Base-by-base conservation (phyloP, 1,140 invertebrate genomes). In the Dolichoris vasculosae region DNA sequence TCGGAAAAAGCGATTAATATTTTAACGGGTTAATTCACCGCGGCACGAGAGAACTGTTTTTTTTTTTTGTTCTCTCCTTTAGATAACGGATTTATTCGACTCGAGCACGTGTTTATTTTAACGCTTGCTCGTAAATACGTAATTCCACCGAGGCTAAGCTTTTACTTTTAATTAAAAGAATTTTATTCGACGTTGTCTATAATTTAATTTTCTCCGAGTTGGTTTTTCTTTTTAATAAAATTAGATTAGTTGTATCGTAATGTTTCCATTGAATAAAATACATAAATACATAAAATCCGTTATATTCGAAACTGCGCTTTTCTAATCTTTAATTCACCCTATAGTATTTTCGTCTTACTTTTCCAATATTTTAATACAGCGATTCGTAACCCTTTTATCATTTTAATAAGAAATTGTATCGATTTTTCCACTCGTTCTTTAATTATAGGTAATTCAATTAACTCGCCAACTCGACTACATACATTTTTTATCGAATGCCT, bases 401-500 rank as follows among this genome's bases (percentile, higher is more conserved):
- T 82, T 82, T 7, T 32, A 71, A 71, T 48, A 51, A 55, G 63
- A 69, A 69, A 69, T 71, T 71, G 63, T 13, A 81, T 48, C 43
- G 30, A 71, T 69, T 71, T 43, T 40, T 38, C n/a, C n/a, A n/a
- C n/a, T 17, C 46, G 38, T 51, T 38, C 23, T 48, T 63, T 48
- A 51, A 82, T 82, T 48, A 55, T 38, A 71, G 35, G 13, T 69
- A 82, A 71, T 82, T 71, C 67, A 82, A 35, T 82, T 82, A 71
- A 32, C 75, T 79, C 46, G 20, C 20, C 17, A 6, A 17, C 23
- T 79, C 51, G 32, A 15, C 8, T 26, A 38, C 48, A n/a, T 59
- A 63, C 48, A 77, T 77, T 77, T 55, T 76, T 35, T 46, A 77
- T 77, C 2, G 35, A 63, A 30, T 6, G 13, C 55, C 51, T 26